A percentile compares a stretch with the other conserved stretches of the same genome.
These are phyloP conservation scores for Drosophila birchii DNA, from an alignment of 2,888 invertebrate genomes.

Conservation along the genomic window DNA sequence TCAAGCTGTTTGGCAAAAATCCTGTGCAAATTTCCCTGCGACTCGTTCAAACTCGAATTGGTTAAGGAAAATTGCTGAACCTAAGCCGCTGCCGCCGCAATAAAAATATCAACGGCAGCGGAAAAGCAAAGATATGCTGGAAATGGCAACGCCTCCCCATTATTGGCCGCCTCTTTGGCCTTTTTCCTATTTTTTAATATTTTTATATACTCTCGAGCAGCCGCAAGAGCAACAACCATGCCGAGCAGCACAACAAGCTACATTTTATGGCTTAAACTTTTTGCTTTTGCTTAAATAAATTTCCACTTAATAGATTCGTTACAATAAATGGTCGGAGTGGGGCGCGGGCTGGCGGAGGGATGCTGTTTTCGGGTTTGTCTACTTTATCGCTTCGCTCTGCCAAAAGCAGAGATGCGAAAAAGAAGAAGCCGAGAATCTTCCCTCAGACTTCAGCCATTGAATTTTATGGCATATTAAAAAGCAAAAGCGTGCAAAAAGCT, in stretches of 20 bases:
- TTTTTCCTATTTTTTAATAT: conserved; percentile 65
- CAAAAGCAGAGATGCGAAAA: conserved; percentile 42
- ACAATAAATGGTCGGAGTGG: conserved; percentile 59
- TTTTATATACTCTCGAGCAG: conserved; percentile 62
- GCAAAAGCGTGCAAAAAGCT: conserved; percentile 46
- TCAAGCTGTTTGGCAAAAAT: conserved; percentile 44
- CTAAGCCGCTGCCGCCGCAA: conserved; percentile 65
- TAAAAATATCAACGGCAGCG: conserved; percentile 74
- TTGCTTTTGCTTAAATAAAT: conserved; percentile 75
- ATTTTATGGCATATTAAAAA: conserved; percentile 72
- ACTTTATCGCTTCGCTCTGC: conserved; percentile 62
- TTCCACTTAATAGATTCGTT: conserved; percentile 81
- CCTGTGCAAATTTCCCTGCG: conserved; percentile 45
- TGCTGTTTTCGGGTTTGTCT: conserved; percentile 56
- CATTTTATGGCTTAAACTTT: conserved; percentile 72
- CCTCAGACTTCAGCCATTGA: conserved; percentile 42
- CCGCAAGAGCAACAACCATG: conserved; percentile 26
- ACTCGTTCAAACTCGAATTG: conserved; percentile 18
- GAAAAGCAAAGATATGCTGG: conserved; percentile 21
- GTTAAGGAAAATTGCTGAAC: conserved; percentile 37
- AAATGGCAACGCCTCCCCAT: conserved; percentile 36
- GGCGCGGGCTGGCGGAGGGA: not conserved
- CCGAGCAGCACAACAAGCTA: conserved; percentile 43
- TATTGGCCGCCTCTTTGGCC: conserved; percentile 52
- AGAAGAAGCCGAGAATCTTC: conserved; percentile 1